phyloP scores from a whole-genome alignment of 2,113 vertebrate species.

The Saguinus midas region DNA sequence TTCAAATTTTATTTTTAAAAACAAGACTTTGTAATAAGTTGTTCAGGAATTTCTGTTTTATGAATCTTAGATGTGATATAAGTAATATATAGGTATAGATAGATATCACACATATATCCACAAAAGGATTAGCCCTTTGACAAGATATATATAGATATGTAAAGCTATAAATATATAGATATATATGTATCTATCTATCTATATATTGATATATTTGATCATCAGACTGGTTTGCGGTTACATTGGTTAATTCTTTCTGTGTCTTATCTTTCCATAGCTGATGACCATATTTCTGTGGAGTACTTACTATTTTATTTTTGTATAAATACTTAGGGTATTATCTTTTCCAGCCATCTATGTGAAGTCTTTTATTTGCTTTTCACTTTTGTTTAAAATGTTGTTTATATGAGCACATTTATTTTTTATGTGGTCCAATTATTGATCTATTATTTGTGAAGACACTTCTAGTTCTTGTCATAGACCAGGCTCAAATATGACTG shows the following conservation, averaged over 20 bases:
- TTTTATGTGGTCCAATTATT: not conserved
- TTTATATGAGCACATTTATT: not conserved
- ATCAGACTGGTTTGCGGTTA: not conserved
- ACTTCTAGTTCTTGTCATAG: not conserved
- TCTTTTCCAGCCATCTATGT: not conserved
- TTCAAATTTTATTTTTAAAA: no score
- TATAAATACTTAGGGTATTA: not conserved
- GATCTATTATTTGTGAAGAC: not conserved
- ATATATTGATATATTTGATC: not conserved
- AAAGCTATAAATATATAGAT: no score
- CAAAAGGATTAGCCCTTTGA: no score
- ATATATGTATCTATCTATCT: no score
- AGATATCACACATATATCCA: not conserved
- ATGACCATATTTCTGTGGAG: not conserved
- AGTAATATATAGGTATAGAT: not conserved
- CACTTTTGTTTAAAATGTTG: constrained; percentile 6
- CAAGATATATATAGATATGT: no score
- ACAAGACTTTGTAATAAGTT: not conserved
- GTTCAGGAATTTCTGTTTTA: not conserved
- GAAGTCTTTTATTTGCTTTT: not conserved
- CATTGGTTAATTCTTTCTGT: not conserved
- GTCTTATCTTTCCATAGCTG: not conserved
- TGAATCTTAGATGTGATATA: not conserved
- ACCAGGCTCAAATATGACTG: not conserved
- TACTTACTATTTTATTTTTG: not conserved